Base-by-base conservation (phyloP, 2,888 invertebrate species). In the Galeopsomyia nigrocyanea region DNA sequence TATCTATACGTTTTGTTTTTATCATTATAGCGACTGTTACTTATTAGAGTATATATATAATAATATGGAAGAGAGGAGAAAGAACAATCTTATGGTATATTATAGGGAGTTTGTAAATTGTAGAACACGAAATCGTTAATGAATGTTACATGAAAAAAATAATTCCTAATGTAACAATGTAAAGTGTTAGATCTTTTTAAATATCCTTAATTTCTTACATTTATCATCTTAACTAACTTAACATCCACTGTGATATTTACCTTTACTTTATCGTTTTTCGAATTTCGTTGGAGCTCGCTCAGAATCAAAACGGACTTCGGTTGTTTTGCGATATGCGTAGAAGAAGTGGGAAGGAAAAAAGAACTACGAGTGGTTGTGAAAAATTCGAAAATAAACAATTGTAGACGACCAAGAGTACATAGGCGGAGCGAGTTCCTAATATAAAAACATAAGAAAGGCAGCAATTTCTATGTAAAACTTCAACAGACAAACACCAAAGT, bases 161-260 rank as follows among this genome's bases (percentile, higher is more conserved):
- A 67, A 22, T 67, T 57, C 50, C 56, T 57, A 26, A 66, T 51
- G 50, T 55, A 64, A 46, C 51, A 51, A 39, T 21, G 62, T 62
- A 66, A 67, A 66, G 62, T 50, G n/a, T 61, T 62, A 49, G 53
- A 46, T 26, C 39, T 39, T 39, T 39, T 39, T 39, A 39, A 39
- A 39, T 39, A 39, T 39, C 5, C 39, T 39, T 39, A 39, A 39
- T 39, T 39, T 39, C 39, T 39, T 39, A 39, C 10, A 13, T 39
- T 26, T 39, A 26, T 69, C 16, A 57, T 73, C 57, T 50, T 57
- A 46, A 19, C 22, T 31, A 73, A 67, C 50, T 68, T 68, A 21
- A 71, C 55, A 51, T 71, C 65, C 68, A 68, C 74, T 74, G 74
- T 74, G 74, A 74, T 74, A 74, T 68, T 68, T 71, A 71, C 13